Conservation (phyloP, 2,113 vertebrate genomes). For the Eulacestoma nigropectus region DNA sequence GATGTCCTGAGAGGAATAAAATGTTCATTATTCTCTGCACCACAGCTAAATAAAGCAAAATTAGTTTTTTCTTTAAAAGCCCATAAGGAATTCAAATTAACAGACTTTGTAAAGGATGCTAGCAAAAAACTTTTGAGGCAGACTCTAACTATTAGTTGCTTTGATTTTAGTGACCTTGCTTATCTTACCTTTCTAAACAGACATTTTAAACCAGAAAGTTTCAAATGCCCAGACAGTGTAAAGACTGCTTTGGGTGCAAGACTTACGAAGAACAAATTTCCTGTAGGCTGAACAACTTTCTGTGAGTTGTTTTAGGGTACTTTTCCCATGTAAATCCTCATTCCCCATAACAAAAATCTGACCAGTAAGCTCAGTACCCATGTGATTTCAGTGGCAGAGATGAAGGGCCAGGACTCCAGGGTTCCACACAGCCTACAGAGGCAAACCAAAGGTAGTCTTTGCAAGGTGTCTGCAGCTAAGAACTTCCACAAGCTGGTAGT, state of each 20-base stretch:
- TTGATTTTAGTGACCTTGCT: conserved; percentile 28
- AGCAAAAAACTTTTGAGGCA: neutral
- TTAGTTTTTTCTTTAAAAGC: neutral
- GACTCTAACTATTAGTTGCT: neutral
- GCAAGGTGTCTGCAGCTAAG: neutral
- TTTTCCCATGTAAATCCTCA: neutral
- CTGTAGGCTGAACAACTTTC: neutral
- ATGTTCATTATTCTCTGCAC: neutral
- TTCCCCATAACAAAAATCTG: neutral
- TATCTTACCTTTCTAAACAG: neutral
- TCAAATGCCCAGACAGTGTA: neutral
- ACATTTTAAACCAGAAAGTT: neutral
- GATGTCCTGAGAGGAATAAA: neutral
- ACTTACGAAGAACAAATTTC: neutral
- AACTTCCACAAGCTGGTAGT: neutral
- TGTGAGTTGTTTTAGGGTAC: neutral
- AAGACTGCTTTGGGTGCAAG: neutral
- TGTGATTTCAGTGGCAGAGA: neutral
- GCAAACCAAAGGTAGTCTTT: neutral
- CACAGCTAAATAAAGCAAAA: conserved; percentile 17
- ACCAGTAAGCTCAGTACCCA: neutral
- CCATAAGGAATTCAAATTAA: neutral
- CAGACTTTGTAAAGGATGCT: neutral
- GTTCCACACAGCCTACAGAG: neutral
- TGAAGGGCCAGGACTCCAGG: neutral